phyloP scores from a whole-genome alignment of 1,140 invertebrate species.

The Macrostomum lignano region DNA sequence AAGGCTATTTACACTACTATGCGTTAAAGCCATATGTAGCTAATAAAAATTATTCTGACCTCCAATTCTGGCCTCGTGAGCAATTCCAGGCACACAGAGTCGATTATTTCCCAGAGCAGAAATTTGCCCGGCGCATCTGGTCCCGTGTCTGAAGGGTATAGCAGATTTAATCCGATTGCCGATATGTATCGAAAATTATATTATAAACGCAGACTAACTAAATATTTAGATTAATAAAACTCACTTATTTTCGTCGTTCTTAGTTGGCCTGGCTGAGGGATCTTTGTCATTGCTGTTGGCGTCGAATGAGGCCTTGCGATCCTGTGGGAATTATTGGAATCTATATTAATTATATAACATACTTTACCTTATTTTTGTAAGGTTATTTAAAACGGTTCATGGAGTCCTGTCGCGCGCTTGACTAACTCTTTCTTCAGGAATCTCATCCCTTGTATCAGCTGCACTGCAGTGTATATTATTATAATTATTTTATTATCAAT shows the following conservation, averaged over 20 bases:
- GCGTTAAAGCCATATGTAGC: too few relatives aligned
- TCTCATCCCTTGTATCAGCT: too few relatives aligned
- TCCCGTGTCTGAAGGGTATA: conserved; percentile 46
- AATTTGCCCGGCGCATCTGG: conserved; percentile 86
- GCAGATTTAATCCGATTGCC: neutral
- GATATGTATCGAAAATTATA: neutral
- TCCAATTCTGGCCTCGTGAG: conserved; percentile 64
- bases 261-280: conserved; percentile 2
- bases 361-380: neutral
- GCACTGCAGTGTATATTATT: too few relatives aligned
- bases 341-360: neutral
- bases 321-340: conserved; percentile 1
- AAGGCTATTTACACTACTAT: too few relatives aligned
- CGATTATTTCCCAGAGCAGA: conserved; percentile 55
- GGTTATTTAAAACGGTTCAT: too few relatives aligned
- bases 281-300: conserved; percentile 4
- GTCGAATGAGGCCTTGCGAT: conserved; percentile 3
- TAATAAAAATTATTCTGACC: too few relatives aligned
- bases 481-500: too few relatives aligned
- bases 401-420: too few relatives aligned
- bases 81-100: conserved; percentile 80
- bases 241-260: conserved; percentile 1
- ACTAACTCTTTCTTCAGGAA: too few relatives aligned
- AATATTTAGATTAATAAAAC: neutral
- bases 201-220: neutral